Percentiles rank a stretch among this genome's conserved stretches.
These are phyloP conservation scores for Polymixis flavicincta DNA, from an alignment of 2,888 invertebrate genomes.

Conservation along the genomic window DNA sequence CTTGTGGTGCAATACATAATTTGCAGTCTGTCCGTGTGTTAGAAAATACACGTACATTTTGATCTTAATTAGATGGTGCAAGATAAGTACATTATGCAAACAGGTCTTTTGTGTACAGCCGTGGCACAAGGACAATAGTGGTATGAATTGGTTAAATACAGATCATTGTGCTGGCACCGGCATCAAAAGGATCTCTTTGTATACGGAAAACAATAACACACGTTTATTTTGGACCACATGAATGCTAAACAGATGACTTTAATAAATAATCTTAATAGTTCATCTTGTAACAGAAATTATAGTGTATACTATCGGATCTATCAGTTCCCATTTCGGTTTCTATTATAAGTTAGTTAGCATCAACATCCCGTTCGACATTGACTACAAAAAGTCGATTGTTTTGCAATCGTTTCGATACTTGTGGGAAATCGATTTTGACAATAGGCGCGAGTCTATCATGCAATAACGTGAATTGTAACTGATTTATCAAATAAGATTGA, in stretches of 20 bases:
- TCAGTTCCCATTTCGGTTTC: constrained; percentile 55
- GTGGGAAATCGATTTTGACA: constrained; percentile 66
- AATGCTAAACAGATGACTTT: constrained; percentile 68
- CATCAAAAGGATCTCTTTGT: constrained; percentile 85
- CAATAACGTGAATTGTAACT: constrained; percentile 53
- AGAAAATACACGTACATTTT: constrained; percentile 63
- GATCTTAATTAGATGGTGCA: constrained; percentile 76
- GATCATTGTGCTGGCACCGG: constrained; percentile 82
- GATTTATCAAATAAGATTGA: constrained; percentile 58
- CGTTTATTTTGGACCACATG: constrained; percentile 73
- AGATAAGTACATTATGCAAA: constrained; percentile 84
- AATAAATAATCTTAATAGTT: constrained; percentile 67
- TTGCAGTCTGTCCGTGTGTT: constrained; percentile 55
- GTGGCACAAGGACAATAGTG: constrained; percentile 82
- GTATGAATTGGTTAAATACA: constrained; percentile 83
- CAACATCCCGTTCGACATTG: constrained; percentile 64
- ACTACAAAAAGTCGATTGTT: constrained; percentile 65
- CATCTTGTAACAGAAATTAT: constrained; percentile 62
- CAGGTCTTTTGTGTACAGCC: constrained; percentile 80
- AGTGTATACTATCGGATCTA: constrained; percentile 55
- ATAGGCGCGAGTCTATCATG: constrained; percentile 57
- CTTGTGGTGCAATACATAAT: constrained; percentile 65
- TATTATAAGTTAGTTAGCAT: constrained; percentile 55
- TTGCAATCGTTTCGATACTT: constrained; percentile 68
- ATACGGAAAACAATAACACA: constrained; percentile 83